Percentiles rank a stretch among this genome's conserved stretches.
Conservation (phyloP, 2,888 invertebrate species). For the Nycteola revayana region DNA sequence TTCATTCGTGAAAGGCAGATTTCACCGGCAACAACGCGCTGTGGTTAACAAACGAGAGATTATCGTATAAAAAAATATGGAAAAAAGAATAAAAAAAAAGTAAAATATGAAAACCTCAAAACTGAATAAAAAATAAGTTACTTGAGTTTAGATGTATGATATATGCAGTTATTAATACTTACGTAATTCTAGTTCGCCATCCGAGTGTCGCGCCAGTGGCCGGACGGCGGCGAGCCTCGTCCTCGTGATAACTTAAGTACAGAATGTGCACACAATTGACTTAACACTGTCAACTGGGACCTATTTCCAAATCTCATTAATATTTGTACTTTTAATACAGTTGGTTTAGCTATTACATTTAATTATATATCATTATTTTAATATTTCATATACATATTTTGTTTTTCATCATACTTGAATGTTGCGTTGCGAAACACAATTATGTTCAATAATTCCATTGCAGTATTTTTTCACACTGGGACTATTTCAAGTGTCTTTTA, state of each 20-base stretch:
- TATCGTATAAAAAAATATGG: slow-evolving; percentile 78
- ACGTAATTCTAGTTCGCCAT: slow-evolving; percentile 74
- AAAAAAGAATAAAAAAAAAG: slow-evolving; percentile 79
- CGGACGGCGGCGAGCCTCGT: slow-evolving; percentile 42
- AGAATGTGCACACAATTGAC: slow-evolving; percentile 61
- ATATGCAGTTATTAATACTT: slow-evolving; percentile 80
- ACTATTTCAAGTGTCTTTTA: slow-evolving; percentile 33
- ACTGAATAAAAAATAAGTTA: slow-evolving; percentile 80
- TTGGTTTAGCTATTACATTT: slow-evolving; percentile 26
- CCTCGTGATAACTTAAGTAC: slow-evolving; percentile 72
- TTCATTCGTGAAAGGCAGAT: slow-evolving; percentile 85
- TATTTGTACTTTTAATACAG: slow-evolving; percentile 56
- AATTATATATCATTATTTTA: slow-evolving; percentile 46
- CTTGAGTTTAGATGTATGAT: slow-evolving; percentile 80
- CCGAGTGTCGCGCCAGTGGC: slow-evolving; percentile 30
- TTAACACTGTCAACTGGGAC: slow-evolving; percentile 47
- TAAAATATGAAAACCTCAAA: slow-evolving; percentile 80
- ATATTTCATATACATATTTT: slow-evolving; percentile 48
- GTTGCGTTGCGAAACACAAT: slow-evolving; percentile 20
- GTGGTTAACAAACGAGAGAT: slow-evolving; percentile 82
- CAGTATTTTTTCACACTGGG: slow-evolving; percentile 37
- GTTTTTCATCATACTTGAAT: slow-evolving; percentile 36
- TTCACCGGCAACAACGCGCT: slow-evolving; percentile 86
- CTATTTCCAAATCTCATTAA: slow-evolving; percentile 59
- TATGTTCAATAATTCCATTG: slow-evolving; percentile 32